phyloP scores from a whole-genome alignment of 2,888 invertebrate species.

The Spisula solida region DNA sequence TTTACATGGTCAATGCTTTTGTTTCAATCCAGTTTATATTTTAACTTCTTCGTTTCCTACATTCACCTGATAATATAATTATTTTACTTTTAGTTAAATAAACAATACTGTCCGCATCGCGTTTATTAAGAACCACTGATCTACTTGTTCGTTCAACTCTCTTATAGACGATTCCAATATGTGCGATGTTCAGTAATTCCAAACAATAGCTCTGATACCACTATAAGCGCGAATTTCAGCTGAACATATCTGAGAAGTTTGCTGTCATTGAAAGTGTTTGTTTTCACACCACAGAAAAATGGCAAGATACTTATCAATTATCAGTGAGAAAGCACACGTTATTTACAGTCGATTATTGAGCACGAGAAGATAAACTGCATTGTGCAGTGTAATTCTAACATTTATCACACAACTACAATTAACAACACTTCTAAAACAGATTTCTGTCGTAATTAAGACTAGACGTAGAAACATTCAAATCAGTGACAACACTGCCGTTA shows the following conservation, averaged over 20 bases:
- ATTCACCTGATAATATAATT: not conserved
- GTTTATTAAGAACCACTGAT: not conserved
- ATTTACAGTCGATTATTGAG: not conserved
- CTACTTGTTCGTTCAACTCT: not conserved
- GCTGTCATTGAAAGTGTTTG: not conserved
- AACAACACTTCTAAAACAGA: not conserved
- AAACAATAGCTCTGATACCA: not conserved
- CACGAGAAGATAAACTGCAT: not conserved
- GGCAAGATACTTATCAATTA: not conserved
- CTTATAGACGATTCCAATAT: not conserved
- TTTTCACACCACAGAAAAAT: not conserved
- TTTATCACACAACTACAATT: not conserved
- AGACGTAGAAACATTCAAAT: not conserved
- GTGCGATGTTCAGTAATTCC: not conserved
- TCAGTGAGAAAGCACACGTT: not conserved
- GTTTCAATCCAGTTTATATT: not conserved
- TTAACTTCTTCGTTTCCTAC: not conserved
- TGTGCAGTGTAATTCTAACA: not conserved
- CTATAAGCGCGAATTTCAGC: not conserved
- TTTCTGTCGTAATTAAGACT: not conserved
- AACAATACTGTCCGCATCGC: not conserved
- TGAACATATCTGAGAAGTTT: not conserved
- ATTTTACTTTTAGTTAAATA: not conserved
- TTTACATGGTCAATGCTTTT: not conserved
- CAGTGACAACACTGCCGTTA: not conserved